phyloP scores from a whole-genome alignment of 2,113 vertebrate genomes.

The Nestor notabilis region DNA sequence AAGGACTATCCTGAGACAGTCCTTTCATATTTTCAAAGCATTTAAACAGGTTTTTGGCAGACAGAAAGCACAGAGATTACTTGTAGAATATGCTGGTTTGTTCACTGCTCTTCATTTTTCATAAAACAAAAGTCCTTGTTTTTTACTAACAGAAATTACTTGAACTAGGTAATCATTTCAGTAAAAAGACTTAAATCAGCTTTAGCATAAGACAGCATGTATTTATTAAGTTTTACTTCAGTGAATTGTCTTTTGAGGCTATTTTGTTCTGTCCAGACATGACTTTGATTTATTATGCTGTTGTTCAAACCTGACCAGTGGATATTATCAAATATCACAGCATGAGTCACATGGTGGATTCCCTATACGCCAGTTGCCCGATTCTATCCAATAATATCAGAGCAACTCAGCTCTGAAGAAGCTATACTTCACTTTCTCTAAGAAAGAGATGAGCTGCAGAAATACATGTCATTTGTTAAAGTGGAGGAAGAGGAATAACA shows the following conservation, averaged over 20 bases:
- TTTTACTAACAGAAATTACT: background rate
- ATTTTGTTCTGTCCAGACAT: background rate
- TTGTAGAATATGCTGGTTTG: background rate
- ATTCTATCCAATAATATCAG: background rate
- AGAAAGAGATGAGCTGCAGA: background rate
- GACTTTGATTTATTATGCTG: background rate
- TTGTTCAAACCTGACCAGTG: background rate
- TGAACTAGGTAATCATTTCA: background rate
- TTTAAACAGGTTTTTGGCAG: constrained; percentile 7
- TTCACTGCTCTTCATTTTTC: background rate
- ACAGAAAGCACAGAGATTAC: background rate
- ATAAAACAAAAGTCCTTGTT: background rate
- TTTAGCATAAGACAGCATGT: background rate
- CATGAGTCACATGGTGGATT: background rate
- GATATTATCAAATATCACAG: background rate
- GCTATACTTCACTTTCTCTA: background rate
- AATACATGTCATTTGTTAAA: background rate
- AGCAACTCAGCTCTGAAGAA: background rate
- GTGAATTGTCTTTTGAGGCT: background rate
- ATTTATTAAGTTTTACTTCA: background rate
- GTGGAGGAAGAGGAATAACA: background rate
- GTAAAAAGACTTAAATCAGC: background rate
- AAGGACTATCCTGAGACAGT: background rate
- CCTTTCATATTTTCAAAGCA: background rate
- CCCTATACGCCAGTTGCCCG: background rate